Percentiles rank a stretch among this genome's conserved stretches.
These are phyloP conservation scores for Pangasius mekongensis DNA, from an alignment of 2,797 vertebrate species.

Conservation along the genomic window DNA sequence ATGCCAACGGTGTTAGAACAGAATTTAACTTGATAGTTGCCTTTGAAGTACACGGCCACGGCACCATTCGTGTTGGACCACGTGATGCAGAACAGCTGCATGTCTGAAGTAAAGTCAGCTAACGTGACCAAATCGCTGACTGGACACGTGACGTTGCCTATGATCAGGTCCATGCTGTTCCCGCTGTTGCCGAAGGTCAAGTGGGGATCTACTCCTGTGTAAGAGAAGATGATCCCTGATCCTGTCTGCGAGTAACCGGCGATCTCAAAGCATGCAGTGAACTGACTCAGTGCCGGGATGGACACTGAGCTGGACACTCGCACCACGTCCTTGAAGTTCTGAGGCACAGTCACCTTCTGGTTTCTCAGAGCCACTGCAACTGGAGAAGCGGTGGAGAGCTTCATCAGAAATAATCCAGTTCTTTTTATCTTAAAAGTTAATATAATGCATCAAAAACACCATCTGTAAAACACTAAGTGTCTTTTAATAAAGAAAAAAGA, in stretches of 20 bases:
- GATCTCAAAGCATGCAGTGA: constrained; percentile 90
- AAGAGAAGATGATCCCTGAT: constrained; percentile 83
- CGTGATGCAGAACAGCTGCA: constrained; percentile 81
- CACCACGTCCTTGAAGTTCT: constrained; percentile 65
- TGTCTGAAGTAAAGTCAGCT: constrained; percentile 74
- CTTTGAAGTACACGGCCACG: constrained; percentile 72
- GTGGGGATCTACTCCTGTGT: constrained; percentile 63
- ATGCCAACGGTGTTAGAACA: constrained; percentile 69
- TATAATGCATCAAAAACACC: background rate
- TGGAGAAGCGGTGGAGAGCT: constrained; percentile 42
- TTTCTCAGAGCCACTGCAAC: constrained; percentile 90
- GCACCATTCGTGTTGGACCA: constrained; percentile 74
- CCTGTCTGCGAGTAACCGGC: constrained; percentile 66
- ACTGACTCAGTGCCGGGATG: constrained; percentile 80
- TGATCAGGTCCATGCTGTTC: constrained; percentile 69
- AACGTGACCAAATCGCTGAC: constrained; percentile 69
- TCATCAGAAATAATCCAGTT: background rate
- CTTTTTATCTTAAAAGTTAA: background rate
- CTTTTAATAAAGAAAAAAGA: too few species aligned
- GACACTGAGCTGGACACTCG: constrained; percentile 71
- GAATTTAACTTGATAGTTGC: constrained; percentile 61
- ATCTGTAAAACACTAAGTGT: background rate
- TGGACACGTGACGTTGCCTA: constrained; percentile 73
- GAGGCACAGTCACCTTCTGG: constrained; percentile 84
- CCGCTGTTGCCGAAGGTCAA: constrained; percentile 76